Conservation (phyloP, 2,797 vertebrate genomes). For the Neosalanx taihuensis region DNA sequence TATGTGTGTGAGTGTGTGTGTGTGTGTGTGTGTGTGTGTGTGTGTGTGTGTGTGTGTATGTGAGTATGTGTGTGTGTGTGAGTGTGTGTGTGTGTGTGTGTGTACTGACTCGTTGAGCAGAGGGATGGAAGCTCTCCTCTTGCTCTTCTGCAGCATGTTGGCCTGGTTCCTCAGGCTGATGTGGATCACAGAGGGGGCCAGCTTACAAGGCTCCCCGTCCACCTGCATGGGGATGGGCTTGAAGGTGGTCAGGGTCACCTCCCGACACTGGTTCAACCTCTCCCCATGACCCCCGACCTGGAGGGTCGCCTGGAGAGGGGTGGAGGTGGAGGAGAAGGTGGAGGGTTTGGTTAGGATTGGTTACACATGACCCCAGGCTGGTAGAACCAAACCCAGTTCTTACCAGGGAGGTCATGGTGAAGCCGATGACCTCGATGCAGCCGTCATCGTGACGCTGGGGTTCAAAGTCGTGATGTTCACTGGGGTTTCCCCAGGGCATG, state of each 20-base stretch:
- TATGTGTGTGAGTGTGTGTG: no score
- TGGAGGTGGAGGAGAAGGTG: not conserved
- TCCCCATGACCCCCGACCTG: slow-evolving; percentile 96
- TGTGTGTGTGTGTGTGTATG: no score
- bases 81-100: no score
- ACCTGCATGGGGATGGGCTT: slow-evolving; percentile 94
- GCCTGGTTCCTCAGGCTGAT: slow-evolving; percentile 92
- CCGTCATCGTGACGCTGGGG: slow-evolving; percentile 95
- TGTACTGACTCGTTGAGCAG: slow-evolving; percentile 84
- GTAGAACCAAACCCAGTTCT: not conserved
- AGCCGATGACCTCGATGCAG: slow-evolving; percentile 94
- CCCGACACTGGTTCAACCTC: slow-evolving; percentile 87
- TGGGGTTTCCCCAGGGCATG: slow-evolving; percentile 93
- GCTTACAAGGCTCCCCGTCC: slow-evolving; percentile 91
- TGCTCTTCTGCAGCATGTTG: slow-evolving; percentile 96
- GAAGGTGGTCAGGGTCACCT: slow-evolving; percentile 86
- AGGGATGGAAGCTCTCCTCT: slow-evolving; percentile 83
- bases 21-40: no score
- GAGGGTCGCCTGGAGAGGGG: slow-evolving; percentile 79
- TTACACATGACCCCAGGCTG: not conserved
- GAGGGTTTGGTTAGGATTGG: not conserved
- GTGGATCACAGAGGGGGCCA: slow-evolving; percentile 83
- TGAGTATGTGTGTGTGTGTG: no score
- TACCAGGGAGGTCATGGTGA: slow-evolving; percentile 96
- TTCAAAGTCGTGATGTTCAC: slow-evolving; percentile 93